Evolutionary conservation across 2,888 invertebrate genomes (phyloP), one percentile per base, ranked within the genome.

Genomic region (Falcaria lacertinaria): DNA sequence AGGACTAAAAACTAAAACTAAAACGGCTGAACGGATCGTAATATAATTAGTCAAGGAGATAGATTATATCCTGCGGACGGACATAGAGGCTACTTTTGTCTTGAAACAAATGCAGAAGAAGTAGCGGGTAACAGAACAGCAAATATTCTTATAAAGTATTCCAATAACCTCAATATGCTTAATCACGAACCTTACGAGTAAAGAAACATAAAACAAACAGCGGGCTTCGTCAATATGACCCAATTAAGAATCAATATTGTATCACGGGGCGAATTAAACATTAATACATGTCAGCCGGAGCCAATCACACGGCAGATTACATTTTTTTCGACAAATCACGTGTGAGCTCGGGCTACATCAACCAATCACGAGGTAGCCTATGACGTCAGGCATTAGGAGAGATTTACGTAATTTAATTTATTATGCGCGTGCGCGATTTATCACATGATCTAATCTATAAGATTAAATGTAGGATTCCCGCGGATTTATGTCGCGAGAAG

Each of bases 251-350:
- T 47, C 44, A 49, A 37, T 50, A 46, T 48, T 48, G 39, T 44
- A 50, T 52, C 51, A 50, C 54, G 49, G 47, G 15, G 22, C 48
- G 44, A 47, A 43, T 43, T 52, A 52, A 50, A 50, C 39, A 53
- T 52, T 47, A 54, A n/a, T 11, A 37, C 25, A 22, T 11, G 28
- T 50, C 34, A 51, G 52, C 55, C 44, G 44, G 28, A 48, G 46
- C 66, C 63, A 72, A 70, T 69, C 61, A 58, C 46, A 47, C 25
- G 51, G 35, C 41, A 58, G 60, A 69, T 64, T 62, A 57, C 62
- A 60, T 50, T 54, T 57, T 57, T 62, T 67, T 66, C 57, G 60
- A 57, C 62, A 68, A 68, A 65, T 72, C 54, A 57, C 44, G 41
- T 32, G 35, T 32, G 37, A 25, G 19, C 22, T 38, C 44, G 45